Evolutionary conservation across 1,140 invertebrate genomes (phyloP), one percentile per base, ranked within the genome.

Genomic region (Calliopsis andreniformis): DNA sequence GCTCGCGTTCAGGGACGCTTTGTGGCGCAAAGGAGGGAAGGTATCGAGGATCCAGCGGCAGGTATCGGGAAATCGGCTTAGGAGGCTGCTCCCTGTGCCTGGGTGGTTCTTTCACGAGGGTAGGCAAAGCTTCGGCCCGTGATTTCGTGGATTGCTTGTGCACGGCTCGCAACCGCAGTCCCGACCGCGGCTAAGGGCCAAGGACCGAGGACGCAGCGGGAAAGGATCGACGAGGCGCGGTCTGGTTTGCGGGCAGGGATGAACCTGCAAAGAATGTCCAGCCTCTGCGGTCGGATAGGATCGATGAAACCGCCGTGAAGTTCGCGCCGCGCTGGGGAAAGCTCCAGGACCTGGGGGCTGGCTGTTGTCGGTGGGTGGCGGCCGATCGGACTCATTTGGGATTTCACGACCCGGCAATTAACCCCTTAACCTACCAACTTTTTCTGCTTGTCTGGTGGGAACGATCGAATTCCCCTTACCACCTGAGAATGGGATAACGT

Each of bases 11-110:
- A 28, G 42, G 70, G 47, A 55, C 78, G 58, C 78, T 82, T 82
- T 82, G 64, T 70, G 43, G 67, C 71, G 28, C 18, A 51, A 39
- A 39, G 55, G n/a, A 18, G 35, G 43, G n/a, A 32, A 16, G 25
- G 71, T 81, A 80, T 80, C 69, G 79, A 53, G 32, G 32, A 66
- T 39, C 42, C 55, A 45, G 20, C 7, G 35, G 35, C 10, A 39
- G 25, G 62, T 66, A 68, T 66, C 66, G 75, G 66, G n/a, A 81
- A 81, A 82, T 82, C 80, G 80, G 79, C 80, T 81, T 82, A 82
- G 63, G 30, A n/a, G 32, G 59, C 62, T 68, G 45, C 78, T 47
- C 28, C 49, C 77, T 25, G 43, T 66, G 16, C 78, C 69, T 25
- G 47, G 42, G 25, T 32, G 28, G 8, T 43, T 55, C 67, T 62